These are phyloP conservation scores for Balaeniceps rex DNA, from an alignment of 2,113 vertebrate species.

Conservation along the genomic window DNA sequence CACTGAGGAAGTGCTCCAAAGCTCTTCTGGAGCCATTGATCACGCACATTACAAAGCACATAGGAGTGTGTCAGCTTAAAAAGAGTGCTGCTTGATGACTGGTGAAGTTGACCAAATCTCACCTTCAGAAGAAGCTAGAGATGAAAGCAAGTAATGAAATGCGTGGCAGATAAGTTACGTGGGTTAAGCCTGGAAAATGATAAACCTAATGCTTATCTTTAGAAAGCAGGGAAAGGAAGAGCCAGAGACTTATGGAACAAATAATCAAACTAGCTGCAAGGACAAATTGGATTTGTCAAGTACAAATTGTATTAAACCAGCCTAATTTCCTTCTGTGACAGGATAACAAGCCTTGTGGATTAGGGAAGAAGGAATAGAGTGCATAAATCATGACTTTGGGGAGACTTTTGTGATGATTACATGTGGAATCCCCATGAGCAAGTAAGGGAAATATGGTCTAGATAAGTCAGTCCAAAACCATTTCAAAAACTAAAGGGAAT, in stretches of 20 bases:
- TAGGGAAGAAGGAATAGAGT: neutral
- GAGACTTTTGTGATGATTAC: neutral
- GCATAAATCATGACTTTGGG: neutral
- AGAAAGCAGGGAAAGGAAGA: constrained; percentile 10
- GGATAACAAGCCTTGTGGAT: neutral
- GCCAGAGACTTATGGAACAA: constrained; percentile 10
- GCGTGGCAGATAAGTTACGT: neutral
- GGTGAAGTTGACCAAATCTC: constrained; percentile 2
- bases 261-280: constrained; percentile 30
- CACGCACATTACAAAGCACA: neutral
- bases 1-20: neutral
- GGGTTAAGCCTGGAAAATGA: constrained; percentile 2
- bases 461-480: neutral
- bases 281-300: constrained; percentile 55
- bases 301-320: constrained; percentile 39
- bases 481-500: neutral
- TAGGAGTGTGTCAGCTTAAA: neutral
- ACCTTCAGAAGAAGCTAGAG: neutral
- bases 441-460: neutral
- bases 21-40: neutral
- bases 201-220: neutral
- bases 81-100: neutral
- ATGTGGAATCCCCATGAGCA: neutral
- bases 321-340: constrained; percentile 32
- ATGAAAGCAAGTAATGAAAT: constrained; percentile 8